A percentile compares a stretch with the other conserved stretches of the same genome.
phyloP scores from a whole-genome alignment of 2,888 invertebrate species.

The Cosmopolites sordidus region DNA sequence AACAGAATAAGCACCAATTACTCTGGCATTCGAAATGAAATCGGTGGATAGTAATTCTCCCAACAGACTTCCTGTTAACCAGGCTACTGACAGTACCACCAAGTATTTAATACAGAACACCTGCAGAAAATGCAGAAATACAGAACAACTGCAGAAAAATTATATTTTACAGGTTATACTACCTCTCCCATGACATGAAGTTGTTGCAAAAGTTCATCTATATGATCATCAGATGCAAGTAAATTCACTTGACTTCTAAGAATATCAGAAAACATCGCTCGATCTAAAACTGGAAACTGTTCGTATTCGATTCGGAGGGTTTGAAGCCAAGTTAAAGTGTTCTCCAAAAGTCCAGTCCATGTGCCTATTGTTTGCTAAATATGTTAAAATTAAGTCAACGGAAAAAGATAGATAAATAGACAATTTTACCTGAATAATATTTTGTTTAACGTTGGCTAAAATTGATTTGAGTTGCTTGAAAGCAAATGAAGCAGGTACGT shows the following conservation, averaged over 20 bases:
- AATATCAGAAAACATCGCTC: conserved; percentile 56
- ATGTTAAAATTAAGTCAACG: too few species aligned
- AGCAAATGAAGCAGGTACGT: conserved; percentile 58
- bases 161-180: conserved; percentile 12
- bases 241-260: conserved; percentile 59
- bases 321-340: conserved; percentile 52
- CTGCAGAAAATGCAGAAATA: conserved; percentile 29
- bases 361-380: conserved; percentile 47
- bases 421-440: conserved; percentile 54
- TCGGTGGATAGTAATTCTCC: conserved; percentile 61
- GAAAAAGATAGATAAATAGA: too few species aligned
- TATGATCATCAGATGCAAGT: conserved; percentile 60
- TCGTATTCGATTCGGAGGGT: conserved; percentile 53
- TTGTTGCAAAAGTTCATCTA: conserved; percentile 59
- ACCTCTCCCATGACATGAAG: conserved; percentile 64
- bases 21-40: conserved; percentile 52
- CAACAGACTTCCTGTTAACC: conserved; percentile 64
- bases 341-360: conserved; percentile 59
- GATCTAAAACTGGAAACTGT: conserved; percentile 59
- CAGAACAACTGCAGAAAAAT: neutral
- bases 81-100: conserved; percentile 61
- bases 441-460: conserved; percentile 51
- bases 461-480: conserved; percentile 58
- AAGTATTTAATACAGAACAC: conserved; percentile 53
- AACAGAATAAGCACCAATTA: conserved; percentile 65